These are phyloP conservation scores for Cnemophilus loriae DNA, from an alignment of 2,113 vertebrate genomes.

Conservation along the genomic window DNA sequence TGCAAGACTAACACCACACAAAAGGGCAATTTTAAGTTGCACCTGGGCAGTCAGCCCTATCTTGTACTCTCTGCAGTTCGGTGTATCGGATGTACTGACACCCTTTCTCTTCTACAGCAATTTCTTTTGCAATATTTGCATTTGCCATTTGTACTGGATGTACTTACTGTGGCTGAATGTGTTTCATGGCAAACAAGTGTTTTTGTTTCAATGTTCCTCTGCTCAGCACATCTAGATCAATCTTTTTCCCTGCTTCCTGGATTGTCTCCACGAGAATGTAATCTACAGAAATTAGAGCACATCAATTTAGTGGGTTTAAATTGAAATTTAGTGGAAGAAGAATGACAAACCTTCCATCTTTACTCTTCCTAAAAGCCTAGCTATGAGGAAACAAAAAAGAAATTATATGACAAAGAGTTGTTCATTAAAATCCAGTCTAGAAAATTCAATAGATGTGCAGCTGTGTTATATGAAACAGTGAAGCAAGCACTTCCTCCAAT, in stretches of 20 bases:
- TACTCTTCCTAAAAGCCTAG: not conserved
- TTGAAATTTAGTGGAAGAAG: not conserved
- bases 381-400: not conserved
- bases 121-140: not conserved
- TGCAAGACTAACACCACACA: not conserved
- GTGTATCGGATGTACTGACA: accelerated
- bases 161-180: not conserved
- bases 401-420: not conserved
- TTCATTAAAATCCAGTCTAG: not conserved
- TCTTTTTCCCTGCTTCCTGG: not conserved
- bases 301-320: not conserved
- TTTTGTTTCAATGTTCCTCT: not conserved
- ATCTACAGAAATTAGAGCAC: not conserved
- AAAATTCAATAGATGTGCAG: slow-evolving; percentile 11
- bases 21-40: not conserved
- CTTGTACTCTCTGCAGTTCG: not conserved
- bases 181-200: not conserved
- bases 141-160: not conserved
- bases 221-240: not conserved
- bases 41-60: accelerated
- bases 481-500: not conserved
- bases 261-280: not conserved
- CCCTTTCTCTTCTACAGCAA: not conserved
- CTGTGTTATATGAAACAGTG: not conserved
- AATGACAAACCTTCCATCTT: not conserved